Evolutionary conservation across 2,113 vertebrate species (phyloP).

Genomic region (Bufo bufo): DNA sequence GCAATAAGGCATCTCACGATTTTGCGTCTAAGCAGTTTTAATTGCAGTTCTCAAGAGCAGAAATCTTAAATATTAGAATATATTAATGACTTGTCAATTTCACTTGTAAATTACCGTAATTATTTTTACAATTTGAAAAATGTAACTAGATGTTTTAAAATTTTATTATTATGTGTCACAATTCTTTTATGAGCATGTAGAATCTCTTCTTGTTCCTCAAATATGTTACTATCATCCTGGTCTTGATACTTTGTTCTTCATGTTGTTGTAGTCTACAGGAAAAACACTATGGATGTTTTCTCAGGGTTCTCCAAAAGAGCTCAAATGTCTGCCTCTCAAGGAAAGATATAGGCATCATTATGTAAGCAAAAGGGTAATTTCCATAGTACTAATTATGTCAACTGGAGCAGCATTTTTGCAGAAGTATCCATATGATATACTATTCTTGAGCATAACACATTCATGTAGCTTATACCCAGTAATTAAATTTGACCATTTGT

Average conservation of each 20-base stretch:
- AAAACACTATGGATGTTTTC: not conserved
- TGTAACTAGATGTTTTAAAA: not conserved
- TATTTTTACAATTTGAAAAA: not conserved
- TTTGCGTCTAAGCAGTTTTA: not conserved
- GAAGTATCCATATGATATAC: too few relatives aligned
- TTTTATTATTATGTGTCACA: not conserved
- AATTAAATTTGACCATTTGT: too few relatives aligned
- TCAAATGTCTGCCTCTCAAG: not conserved
- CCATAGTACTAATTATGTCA: too few relatives aligned
- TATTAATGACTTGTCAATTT: not conserved
- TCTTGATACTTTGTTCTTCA: not conserved
- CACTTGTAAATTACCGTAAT: not conserved
- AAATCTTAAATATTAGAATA: not conserved
- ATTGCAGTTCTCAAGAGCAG: not conserved
- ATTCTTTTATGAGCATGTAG: not conserved
- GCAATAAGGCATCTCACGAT: constrained; percentile 18
- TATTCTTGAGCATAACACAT: too few relatives aligned
- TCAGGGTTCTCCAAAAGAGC: not conserved
- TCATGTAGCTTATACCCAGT: too few relatives aligned
- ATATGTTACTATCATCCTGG: not conserved
- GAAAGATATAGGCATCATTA: not conserved
- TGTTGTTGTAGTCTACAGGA: not conserved
- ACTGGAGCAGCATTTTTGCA: too few relatives aligned
- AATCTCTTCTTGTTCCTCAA: not conserved
- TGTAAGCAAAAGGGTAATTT: not conserved